Evolutionary conservation across 1,140 invertebrate genomes (phyloP), one percentile per base, ranked within the genome.

Genomic region (Drosophila seguyi): DNA sequence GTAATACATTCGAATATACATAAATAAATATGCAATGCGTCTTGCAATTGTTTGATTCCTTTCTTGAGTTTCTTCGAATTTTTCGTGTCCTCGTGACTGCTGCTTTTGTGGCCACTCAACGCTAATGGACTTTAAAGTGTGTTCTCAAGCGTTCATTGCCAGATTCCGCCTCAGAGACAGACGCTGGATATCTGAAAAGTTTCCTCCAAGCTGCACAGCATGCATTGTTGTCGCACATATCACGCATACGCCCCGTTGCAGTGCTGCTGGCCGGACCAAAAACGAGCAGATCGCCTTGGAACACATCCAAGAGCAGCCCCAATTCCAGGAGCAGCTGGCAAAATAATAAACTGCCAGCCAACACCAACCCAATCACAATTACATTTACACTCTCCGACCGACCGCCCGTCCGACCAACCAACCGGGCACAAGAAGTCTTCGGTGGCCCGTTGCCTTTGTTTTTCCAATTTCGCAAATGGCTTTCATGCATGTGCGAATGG

Each of bases 101-200:
- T 38, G 44, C 57, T 58, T 75, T 50, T 76, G 68, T 45, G 72
- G 74, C 74, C 67, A 90, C 85, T 87, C 60, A 79, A 74, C 84
- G 71, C 85, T 90, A 90, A 90, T 90, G 85, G 85, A 90, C 85
- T 90, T 90, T 90, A 90, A 90, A 90, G 85, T 85, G 81, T 90
- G 78, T 90, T 85, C 67, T 90, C 74, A 63, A 79, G 81, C 78
- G 71, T 79, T 74, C 67, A 75, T 42, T 81, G 75, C 66, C 80
- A 72, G 60, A 71, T 45, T 71, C 62, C 57, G 55, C 25, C 44
- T 57, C 65, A 41, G 27, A 58, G 27, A 47, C 39, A 41, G 53
- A 60, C 58, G 76, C 52, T 66, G 73, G 47, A 42, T 59, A 48
- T 58, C 53, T 31, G 29, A 39, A 72, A 60, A 83, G 66, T 79